Base-by-base conservation (phyloP, 2,888 invertebrate species). In the Drosophila colorata region DNA sequence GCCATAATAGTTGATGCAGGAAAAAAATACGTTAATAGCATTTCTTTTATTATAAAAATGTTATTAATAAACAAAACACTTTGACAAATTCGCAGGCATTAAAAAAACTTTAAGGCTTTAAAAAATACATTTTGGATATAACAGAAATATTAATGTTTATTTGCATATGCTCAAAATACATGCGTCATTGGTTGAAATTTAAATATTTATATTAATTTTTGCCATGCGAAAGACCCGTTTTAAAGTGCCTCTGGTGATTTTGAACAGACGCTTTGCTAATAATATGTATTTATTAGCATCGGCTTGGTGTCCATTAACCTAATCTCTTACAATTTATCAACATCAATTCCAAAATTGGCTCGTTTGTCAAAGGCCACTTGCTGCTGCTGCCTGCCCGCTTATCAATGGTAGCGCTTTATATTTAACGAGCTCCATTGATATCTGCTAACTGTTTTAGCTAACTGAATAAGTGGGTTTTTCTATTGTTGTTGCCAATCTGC, bases 381-480 rank as follows among this genome's bases (percentile, higher is more conserved):
- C 40, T 41, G 38, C 46, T 47, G 61, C 20, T 40, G 16, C 37
- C 18, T 40, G 25, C 43, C 52, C 43, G 49, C 65, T 65, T 56
- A 70, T 67, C 69, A 73, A 49, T 58, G 70, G 87, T 84, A 87
- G 87, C 87, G 81, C 56, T 80, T 77, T 65, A 74, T 60, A 66
- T 83, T 74, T 87, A 74, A 80, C 59, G 64, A 78, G 69, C 64
- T 49, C 68, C 51, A 78, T 75, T 75, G 64, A 77, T 47, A 57
- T 41, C 20, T 40, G 46, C 23, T 67, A 83, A 87, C 84, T 80
- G 84, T 80, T 65, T 64, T 31, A 13, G 51, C 61, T 20, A 56
- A 35, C 25, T 28, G 37, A 28, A 47, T 37, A 31, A 41, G 7
- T 7, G 13, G 28, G 44, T 11, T 37, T 49, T 7, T 9, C 43